Evolutionary conservation across 2,113 vertebrate genomes (phyloP).

Genomic region (Tapirus terrestris): DNA sequence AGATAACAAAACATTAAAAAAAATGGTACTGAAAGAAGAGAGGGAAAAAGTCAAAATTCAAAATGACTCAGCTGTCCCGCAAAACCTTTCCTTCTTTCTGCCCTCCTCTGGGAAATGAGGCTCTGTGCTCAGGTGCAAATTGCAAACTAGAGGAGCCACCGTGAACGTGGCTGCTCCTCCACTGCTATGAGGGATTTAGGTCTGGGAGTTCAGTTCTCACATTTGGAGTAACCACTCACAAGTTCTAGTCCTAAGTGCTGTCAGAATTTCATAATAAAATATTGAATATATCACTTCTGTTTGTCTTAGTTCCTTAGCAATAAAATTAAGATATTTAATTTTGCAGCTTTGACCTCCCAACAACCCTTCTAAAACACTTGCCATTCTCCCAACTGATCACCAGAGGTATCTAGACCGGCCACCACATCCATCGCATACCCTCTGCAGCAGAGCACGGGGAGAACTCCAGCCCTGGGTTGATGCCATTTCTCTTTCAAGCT

Average conservation of each 20-base stretch:
- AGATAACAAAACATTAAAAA: too few relatives aligned
- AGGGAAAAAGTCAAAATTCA: neutral
- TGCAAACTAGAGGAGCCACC: neutral
- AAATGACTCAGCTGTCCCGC: neutral
- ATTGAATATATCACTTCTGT: neutral
- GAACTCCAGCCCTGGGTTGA: neutral
- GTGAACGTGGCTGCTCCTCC: neutral
- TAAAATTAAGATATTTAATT: neutral
- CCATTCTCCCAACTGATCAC: neutral
- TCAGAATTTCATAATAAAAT: neutral
- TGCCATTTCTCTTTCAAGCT: neutral
- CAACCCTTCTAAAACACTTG: neutral
- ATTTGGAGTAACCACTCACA: neutral
- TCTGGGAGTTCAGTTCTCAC: neutral
- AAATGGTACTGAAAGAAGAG: neutral
- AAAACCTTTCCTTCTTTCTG: neutral
- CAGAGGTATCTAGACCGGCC: neutral
- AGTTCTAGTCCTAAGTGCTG: neutral
- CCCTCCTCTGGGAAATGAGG: neutral
- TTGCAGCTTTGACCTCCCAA: neutral
- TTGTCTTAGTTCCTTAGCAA: conserved; percentile 11
- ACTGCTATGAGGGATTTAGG: neutral
- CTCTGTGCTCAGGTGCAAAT: neutral
- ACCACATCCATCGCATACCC: too few relatives aligned
- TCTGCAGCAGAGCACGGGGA: neutral